These are phyloP conservation scores for Aphyosemion australe DNA, from an alignment of 2,113 vertebrate genomes.

Conservation along the genomic window DNA sequence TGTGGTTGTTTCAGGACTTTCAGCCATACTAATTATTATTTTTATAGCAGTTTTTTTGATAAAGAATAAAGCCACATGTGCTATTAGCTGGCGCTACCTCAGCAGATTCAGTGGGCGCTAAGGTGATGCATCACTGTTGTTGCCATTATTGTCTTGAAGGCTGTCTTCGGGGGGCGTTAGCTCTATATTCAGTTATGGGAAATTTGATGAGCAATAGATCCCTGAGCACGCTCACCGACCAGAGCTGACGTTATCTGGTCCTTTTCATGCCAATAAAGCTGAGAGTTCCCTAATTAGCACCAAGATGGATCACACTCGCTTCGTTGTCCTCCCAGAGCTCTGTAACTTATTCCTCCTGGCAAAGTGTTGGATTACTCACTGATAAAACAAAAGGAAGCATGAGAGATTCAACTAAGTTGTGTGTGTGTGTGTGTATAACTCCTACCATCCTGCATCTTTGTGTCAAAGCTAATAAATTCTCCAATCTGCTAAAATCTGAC, in stretches of 20 bases:
- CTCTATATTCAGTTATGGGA: constrained; percentile 59
- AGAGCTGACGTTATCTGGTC: constrained; percentile 41
- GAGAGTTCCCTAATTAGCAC: constrained; percentile 58
- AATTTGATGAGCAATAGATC: constrained; percentile 62
- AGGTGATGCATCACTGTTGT: constrained; percentile 37
- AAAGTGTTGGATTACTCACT: constrained; percentile 44
- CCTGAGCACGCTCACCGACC: constrained; percentile 13
- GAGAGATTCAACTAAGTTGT: too few relatives aligned
- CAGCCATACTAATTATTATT: too few relatives aligned
- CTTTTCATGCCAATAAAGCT: constrained; percentile 48
- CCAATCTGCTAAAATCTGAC: too few relatives aligned
- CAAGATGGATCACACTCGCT: constrained; percentile 51
- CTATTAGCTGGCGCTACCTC: too few relatives aligned
- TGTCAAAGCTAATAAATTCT: too few relatives aligned
- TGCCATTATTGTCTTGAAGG: constrained; percentile 39
- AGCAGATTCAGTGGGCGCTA: too few relatives aligned
- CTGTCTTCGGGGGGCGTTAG: constrained; percentile 36
- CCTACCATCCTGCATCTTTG: too few relatives aligned
- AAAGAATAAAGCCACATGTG: too few relatives aligned
- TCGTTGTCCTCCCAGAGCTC: constrained; percentile 34
- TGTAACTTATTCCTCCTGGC: constrained; percentile 20
- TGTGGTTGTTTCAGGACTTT: too few relatives aligned
- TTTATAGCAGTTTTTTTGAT: too few relatives aligned
- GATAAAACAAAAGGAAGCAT: constrained; percentile 30
- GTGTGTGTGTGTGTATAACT: too few relatives aligned